phyloP scores from a whole-genome alignment of 64 coral and sea anemone species.

The Orbicella faveolata region DNA sequence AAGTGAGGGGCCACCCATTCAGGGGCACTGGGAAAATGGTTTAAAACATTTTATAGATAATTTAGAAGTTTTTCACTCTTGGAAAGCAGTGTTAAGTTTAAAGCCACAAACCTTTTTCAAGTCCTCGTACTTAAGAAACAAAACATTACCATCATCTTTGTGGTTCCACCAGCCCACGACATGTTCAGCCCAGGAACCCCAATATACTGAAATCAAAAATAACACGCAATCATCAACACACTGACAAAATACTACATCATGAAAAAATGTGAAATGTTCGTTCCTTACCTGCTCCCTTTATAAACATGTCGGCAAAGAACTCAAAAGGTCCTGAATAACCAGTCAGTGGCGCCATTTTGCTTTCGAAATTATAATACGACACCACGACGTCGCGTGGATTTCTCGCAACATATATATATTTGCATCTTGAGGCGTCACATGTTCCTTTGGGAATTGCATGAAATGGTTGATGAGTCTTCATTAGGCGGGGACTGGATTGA shows the following conservation, averaged over 20 bases:
- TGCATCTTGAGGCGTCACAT: not conserved
- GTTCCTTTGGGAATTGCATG: conserved; percentile 36
- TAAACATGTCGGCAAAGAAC: conserved; percentile 16
- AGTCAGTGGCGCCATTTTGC: conserved; percentile 15
- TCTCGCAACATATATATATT: conserved; percentile 53
- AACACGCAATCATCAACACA: too few species aligned
- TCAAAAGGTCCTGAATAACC: conserved; percentile 31
- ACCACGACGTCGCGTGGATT: conserved; percentile 41
- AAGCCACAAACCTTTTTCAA: conserved; percentile 43
- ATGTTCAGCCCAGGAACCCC: conserved; percentile 38
- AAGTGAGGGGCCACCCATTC: too few species aligned
- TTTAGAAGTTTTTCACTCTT: not conserved
- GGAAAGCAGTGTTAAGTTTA: not conserved
- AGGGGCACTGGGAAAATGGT: not conserved
- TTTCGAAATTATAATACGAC: conserved; percentile 20
- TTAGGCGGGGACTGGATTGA: conserved; percentile 30
- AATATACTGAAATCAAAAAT: not conserved
- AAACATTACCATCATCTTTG: conserved; percentile 35
- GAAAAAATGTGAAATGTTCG: not conserved
- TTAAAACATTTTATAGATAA: not conserved
- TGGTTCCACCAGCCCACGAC: conserved; percentile 42
- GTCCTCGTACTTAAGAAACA: conserved; percentile 55
- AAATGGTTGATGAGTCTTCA: conserved; percentile 59
- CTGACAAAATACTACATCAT: too few species aligned
- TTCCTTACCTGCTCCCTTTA: conserved; percentile 7